Evolutionary conservation across 2,797 vertebrate genomes (phyloP).

Genomic region (Bradypodion pumilum): DNA sequence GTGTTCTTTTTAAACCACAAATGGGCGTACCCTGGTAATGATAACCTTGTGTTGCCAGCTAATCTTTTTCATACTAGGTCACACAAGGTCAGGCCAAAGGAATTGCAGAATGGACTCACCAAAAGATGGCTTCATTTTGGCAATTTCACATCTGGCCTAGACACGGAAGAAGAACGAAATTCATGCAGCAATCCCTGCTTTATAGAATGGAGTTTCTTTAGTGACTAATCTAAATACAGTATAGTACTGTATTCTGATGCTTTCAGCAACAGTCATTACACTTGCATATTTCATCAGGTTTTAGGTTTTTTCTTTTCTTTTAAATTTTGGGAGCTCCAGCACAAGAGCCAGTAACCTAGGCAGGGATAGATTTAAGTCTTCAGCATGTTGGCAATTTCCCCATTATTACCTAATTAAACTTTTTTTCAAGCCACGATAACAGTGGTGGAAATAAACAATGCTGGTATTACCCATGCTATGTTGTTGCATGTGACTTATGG

Average conservation of each 20-base stretch:
- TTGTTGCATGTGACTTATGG: too few species aligned
- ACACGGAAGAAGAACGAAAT: too few species aligned
- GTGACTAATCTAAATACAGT: neutral
- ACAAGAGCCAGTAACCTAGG: neutral
- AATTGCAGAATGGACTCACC: too few species aligned
- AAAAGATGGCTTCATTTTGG: too few species aligned
- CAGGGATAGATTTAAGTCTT: neutral
- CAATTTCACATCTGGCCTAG: too few species aligned
- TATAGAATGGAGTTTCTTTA: too few species aligned
- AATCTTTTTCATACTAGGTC: too few species aligned
- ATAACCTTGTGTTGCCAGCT: too few species aligned
- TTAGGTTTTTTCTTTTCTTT: neutral
- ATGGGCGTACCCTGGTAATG: too few species aligned
- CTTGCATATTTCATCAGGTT: neutral
- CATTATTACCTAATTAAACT: neutral
- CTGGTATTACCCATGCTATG: too few species aligned
- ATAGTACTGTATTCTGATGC: neutral
- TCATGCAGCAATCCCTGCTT: neutral
- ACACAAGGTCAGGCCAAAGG: too few species aligned
- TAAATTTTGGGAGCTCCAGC: neutral
- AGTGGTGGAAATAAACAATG: neutral
- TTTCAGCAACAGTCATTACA: neutral
- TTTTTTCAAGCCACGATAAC: neutral
- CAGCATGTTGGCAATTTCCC: neutral
- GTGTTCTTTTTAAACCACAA: too few species aligned